A percentile compares a stretch with the other conserved stretches of the same genome.
Conservation (phyloP, 2,113 vertebrate species). For the Protomyctophum bolini region DNA sequence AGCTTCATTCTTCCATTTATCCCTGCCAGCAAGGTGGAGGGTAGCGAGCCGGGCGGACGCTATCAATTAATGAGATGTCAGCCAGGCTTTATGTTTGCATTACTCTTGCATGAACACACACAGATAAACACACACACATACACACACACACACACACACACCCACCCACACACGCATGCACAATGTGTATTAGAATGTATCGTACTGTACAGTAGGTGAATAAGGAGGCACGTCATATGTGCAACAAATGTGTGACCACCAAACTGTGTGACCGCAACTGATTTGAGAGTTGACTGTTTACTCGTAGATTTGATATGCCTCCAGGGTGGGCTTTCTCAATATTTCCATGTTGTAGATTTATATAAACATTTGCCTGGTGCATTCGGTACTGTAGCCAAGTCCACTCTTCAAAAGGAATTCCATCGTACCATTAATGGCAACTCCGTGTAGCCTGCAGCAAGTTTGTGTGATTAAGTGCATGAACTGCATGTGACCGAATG, state of each 20-base stretch:
- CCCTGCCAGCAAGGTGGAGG: constrained; percentile 11
- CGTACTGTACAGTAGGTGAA: too few species aligned
- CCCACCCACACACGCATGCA: not conserved
- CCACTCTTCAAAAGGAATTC: too few species aligned
- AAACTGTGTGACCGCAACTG: too few species aligned
- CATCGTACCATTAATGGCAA: too few species aligned
- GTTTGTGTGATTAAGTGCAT: not conserved
- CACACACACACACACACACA: not conserved
- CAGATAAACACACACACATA: not conserved
- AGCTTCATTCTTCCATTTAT: constrained; percentile 10
- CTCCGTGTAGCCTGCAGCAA: not conserved
- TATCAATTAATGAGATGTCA: constrained; percentile 67
- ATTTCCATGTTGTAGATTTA: too few species aligned
- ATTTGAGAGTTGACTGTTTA: too few species aligned
- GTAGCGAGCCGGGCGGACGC: constrained; percentile 32
- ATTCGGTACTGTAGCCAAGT: too few species aligned
- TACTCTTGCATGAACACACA: constrained; percentile 47
- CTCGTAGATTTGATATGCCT: too few species aligned
- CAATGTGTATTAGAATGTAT: too few species aligned
- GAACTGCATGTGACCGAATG: not conserved
- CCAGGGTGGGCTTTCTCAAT: too few species aligned
- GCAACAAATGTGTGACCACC: not conserved
- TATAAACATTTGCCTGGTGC: too few species aligned
- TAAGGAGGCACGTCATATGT: not conserved
- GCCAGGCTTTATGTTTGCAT: constrained; percentile 31